Evolutionary conservation across 1,140 invertebrate genomes (phyloP).

Genomic region (Bradynema listronoti): DNA sequence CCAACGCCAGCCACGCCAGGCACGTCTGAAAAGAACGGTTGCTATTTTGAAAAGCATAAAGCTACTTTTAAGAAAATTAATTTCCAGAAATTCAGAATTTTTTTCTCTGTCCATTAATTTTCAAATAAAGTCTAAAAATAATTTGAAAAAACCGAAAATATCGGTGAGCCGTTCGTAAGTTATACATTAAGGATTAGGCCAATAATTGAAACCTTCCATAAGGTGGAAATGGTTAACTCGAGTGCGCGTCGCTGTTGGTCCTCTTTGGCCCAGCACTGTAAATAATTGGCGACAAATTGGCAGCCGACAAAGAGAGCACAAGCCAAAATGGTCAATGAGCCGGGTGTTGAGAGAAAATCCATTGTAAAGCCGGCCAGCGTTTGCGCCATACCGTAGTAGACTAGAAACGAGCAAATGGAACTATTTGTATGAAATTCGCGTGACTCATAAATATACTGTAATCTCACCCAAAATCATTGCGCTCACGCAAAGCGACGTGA

Average conservation of each 20-base stretch:
- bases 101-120: constrained; percentile 8
- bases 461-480: neutral
- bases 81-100: neutral
- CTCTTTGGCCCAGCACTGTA: constrained; percentile 24
- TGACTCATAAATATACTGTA: too few relatives aligned
- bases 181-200: too few relatives aligned
- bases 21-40: constrained; percentile 21
- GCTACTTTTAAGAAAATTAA: too few relatives aligned
- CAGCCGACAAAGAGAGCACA: neutral
- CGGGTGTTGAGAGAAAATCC: constrained; percentile 20
- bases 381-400: constrained; percentile 15
- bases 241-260: constrained; percentile 15
- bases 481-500: neutral
- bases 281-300: constrained; percentile 24
- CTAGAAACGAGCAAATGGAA: constrained; percentile 3
- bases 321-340: constrained; percentile 13
- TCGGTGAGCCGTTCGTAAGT: too few relatives aligned
- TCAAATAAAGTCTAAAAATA: constrained; percentile 2
- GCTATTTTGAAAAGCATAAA: too few relatives aligned
- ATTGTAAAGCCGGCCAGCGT: constrained; percentile 16
- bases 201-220: constrained; percentile 16
- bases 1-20: constrained; percentile 14
- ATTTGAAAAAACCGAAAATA: constrained; percentile 6
- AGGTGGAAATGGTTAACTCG: constrained; percentile 12
- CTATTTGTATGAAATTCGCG: neutral